Evolutionary conservation across 2,888 invertebrate species (phyloP).

Genomic region (Chouioia cunea): DNA sequence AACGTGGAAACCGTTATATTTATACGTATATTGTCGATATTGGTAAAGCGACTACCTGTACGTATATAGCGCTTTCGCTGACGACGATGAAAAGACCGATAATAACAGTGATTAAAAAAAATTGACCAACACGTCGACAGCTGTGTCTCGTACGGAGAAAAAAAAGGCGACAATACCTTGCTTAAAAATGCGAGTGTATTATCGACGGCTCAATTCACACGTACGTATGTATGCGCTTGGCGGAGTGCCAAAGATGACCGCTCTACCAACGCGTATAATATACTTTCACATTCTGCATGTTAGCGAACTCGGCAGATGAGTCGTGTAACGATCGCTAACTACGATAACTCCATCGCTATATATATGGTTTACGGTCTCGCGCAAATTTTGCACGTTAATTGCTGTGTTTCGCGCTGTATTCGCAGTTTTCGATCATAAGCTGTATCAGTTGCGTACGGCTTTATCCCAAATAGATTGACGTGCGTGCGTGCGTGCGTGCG

Average conservation of each 20-base stretch:
- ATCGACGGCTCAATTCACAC: not conserved
- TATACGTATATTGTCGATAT: no score
- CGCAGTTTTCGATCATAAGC: no score
- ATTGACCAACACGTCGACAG: no score
- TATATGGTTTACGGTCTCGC: conserved; percentile 17
- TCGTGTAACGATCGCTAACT: conserved; percentile 39
- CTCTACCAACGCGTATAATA: not conserved
- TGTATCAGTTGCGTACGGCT: no score
- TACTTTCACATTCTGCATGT: conserved; percentile 56
- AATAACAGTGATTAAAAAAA: conserved; percentile 9
- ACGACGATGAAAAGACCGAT: conserved; percentile 4
- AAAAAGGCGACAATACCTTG: no score
- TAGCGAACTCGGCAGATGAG: conserved; percentile 35
- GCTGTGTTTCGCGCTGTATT: not conserved
- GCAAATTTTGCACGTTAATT: conserved; percentile 29
- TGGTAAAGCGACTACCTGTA: no score
- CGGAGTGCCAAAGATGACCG: no score
- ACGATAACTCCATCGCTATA: conserved; percentile 26
- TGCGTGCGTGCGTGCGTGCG: no score
- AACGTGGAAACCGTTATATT: conserved; percentile 2
- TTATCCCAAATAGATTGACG: no score
- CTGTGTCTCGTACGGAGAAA: no score
- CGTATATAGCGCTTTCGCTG: conserved; percentile 6
- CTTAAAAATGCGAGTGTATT: not conserved
- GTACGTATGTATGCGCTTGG: not conserved